Evolutionary conservation across 92 coral and sea anemone species (phyloP).

Genomic region (Porites cylindrica): DNA sequence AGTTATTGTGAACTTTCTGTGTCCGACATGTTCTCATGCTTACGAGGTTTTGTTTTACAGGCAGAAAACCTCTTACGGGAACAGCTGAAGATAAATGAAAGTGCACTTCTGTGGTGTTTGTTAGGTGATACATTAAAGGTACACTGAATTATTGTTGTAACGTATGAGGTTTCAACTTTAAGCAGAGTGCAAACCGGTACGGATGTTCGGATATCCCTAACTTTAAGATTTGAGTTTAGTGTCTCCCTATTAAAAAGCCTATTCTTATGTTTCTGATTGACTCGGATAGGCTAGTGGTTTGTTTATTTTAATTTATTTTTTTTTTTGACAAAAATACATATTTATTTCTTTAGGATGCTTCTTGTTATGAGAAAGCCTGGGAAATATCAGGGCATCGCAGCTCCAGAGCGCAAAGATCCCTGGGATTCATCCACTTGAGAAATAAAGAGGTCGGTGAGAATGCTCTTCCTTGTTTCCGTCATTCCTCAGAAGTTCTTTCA

Average conservation of each 20-base stretch:
- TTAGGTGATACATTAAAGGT: constrained; percentile 96
- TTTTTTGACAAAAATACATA: neutral
- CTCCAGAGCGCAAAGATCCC: constrained; percentile 94
- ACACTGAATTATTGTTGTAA: neutral
- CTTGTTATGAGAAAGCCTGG: constrained; percentile 94
- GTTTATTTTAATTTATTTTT: no score
- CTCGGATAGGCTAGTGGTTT: no score
- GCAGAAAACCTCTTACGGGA: constrained; percentile 90
- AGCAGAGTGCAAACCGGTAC: no score
- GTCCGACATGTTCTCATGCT: no score
- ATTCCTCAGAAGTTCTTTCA: no score
- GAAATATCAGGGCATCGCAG: constrained; percentile 89
- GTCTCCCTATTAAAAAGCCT: no score
- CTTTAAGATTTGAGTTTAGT: no score
- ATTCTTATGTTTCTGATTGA: no score
- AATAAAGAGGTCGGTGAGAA: constrained; percentile 72
- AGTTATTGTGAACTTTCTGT: no score
- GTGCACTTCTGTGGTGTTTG: constrained; percentile 92
- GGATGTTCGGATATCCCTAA: no score
- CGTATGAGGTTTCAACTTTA: neutral
- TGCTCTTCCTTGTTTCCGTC: neutral
- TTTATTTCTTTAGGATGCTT: constrained; percentile 71
- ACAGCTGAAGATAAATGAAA: constrained; percentile 84
- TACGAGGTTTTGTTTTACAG: constrained; percentile 52
- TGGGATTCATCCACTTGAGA: constrained; percentile 85